Base-by-base conservation (phyloP, 2,888 invertebrate genomes). In the Agrochola lychnidis region DNA sequence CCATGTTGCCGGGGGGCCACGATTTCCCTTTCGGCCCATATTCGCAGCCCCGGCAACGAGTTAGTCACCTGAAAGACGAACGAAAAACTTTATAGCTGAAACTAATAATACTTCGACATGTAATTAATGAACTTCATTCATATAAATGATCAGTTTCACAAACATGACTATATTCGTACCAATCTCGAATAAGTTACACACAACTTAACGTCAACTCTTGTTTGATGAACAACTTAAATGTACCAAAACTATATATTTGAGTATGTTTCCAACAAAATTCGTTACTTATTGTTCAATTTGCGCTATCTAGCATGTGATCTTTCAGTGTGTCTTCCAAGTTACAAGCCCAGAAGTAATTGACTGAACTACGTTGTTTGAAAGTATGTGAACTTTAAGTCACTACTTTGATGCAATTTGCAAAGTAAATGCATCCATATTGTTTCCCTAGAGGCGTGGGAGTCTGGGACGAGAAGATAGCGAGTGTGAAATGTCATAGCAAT, bases 281-380 rank as follows among this genome's bases (percentile, higher is more conserved):
- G 48, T 51, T 19, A 40, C 25, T 57, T 61, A 57, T 72, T 72
- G 69, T 61, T 63, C 19, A 79, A 79, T 22, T 83, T 66, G n/a
- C 53, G 14, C 36, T 83, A 64, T 70, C 25, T 57, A 67, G 19
- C 56, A 25, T 74, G 30, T 42, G n/a, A 62, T 61, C 14, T 70
- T 70, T 75, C 4, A 1, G n/a, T 70, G 51, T 36, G 16, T 66
- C 56, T 48, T 40, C 14, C 16, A 56, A 70, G 22, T 73, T 81
- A 1, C 36, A 62, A 76, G 72, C 81, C 90, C 88, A 79, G 62
- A 89, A 90, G 90, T 88, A 90, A 90, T 89, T 87, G 79, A 81
- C 80, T 80, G 74, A 91, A 92, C 85, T 92, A 90, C 70, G 78
- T 51, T 78, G 79, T 88, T 79, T 75, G 88, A 89, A 92, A 90